A percentile compares a stretch with the other conserved stretches of the same genome.
These are phyloP conservation scores for Amblyjoppa proteus DNA, from an alignment of 2,888 invertebrate genomes.

Conservation along the genomic window DNA sequence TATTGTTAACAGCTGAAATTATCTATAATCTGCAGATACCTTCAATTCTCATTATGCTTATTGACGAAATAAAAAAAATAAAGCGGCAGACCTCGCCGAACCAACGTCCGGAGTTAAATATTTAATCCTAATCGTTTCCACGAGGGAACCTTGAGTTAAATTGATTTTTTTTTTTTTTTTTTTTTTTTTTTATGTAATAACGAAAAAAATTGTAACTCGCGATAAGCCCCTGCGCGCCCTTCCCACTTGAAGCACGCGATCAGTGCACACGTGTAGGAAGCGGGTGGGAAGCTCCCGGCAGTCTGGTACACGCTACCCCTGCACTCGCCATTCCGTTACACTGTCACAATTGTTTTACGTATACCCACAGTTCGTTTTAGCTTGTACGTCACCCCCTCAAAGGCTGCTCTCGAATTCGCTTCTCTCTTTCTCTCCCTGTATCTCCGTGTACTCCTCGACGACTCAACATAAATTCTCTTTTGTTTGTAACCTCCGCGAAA, in stretches of 20 bases:
- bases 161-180: conserved; percentile 2
- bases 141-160: not conserved
- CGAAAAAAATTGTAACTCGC: not conserved
- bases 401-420: no score
- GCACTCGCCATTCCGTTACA: not conserved
- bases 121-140: not conserved
- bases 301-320: not conserved
- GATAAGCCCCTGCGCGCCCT: not conserved
- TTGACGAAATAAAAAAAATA: not conserved
- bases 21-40: not conserved
- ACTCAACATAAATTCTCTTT: not conserved
- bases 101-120: not conserved
- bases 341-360: no score
- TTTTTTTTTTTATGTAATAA: not conserved
- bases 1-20: not conserved
- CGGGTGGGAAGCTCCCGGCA: not conserved
- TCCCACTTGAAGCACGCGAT: not conserved
- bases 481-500: not conserved
- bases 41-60: not conserved
- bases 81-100: not conserved
- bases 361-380: no score
- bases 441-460: no score
- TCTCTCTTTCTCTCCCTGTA: no score
- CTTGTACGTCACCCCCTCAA: no score
- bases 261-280: not conserved